phyloP scores from a whole-genome alignment of 2,888 invertebrate genomes.

The Antitype chi region DNA sequence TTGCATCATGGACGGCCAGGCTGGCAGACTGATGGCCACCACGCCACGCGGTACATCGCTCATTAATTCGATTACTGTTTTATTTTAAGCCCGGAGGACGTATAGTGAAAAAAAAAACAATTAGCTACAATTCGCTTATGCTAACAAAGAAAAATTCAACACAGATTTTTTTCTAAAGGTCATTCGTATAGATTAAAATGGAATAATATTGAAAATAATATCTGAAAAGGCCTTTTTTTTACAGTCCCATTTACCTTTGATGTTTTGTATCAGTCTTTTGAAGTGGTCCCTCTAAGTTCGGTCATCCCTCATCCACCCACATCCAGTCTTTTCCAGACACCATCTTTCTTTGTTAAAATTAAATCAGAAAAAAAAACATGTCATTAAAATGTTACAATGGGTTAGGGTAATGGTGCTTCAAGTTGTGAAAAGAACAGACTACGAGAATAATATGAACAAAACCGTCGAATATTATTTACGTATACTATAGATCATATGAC shows the following conservation, averaged over 20 bases:
- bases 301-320: slow-evolving; percentile 17
- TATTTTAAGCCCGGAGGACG: slow-evolving; percentile 40
- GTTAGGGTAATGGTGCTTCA: slow-evolving; percentile 3
- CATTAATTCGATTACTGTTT: slow-evolving; percentile 50
- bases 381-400: slow-evolving; percentile 33
- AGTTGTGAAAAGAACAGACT: slow-evolving; percentile 12
- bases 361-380: slow-evolving; percentile 15
- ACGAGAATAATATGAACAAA: not conserved
- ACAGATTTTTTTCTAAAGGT: not conserved
- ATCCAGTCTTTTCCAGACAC: slow-evolving; percentile 18
- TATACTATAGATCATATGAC: not conserved
- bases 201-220: slow-evolving; percentile 4
- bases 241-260: slow-evolving; percentile 27
- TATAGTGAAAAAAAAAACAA: not conserved
- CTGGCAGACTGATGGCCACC: slow-evolving; percentile 9
- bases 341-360: slow-evolving; percentile 32
- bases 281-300: slow-evolving; percentile 16
- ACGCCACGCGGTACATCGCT: slow-evolving; percentile 16
- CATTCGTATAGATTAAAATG: slow-evolving; percentile 6
- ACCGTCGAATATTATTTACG: not conserved
- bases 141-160: not conserved
- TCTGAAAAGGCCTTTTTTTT: slow-evolving; percentile 27
- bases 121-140: not conserved
- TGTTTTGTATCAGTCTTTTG: slow-evolving; percentile 18
- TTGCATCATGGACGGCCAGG: slow-evolving; percentile 61